Evolutionary conservation across 37 sponge, comb jelly and placozoan genomes (phyloP), one percentile per base, ranked within the genome.

Genomic region (Hexactinellida sp.): DNA sequence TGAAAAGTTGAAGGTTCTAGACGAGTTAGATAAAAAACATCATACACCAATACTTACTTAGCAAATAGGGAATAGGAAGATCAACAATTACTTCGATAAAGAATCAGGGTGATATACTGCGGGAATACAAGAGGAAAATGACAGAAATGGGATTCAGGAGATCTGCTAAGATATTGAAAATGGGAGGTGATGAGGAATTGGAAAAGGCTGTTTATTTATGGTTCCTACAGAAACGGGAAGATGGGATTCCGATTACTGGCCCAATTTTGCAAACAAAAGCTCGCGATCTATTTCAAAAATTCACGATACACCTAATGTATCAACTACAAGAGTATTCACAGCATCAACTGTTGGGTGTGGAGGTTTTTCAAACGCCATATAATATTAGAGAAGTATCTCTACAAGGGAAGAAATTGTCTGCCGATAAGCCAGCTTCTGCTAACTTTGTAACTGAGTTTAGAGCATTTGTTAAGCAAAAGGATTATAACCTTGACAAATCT

Each of bases 211-310:
- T 87, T 83, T 63, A 63, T 63, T 25, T 63, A 21, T 82, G 87
- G 82, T 87, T 87, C 82, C 38, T 37, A 71, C 83, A 87, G 82
- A 38, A 83, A 51, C 39, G 83, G 21, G 82, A 39, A 82, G 83
- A 82, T 76, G 85, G 83, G 35, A 41, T 88, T 36, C 89, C 82
- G 0, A 38, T 88, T 25, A 38, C 38, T 52, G 85, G 89, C 16
- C 89, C 89, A 84, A 85, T 85, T 39, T 39, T 88, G 54, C 37
- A 63, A 38, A 82, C 85, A 30, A 88, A 88, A 71, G 89, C 89
- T 7, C 37, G 38, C 54, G 47, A 21, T 63, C 30, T 63, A 3
- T 23, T 32, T n/a, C 76, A 10, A 63, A 63, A 63, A 10, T 63
- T 7, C 30, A 63, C 13, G 16, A 47, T 19, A 9, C 13, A 47